Conservation (phyloP, 2,888 invertebrate species). For the Spisula solida region DNA sequence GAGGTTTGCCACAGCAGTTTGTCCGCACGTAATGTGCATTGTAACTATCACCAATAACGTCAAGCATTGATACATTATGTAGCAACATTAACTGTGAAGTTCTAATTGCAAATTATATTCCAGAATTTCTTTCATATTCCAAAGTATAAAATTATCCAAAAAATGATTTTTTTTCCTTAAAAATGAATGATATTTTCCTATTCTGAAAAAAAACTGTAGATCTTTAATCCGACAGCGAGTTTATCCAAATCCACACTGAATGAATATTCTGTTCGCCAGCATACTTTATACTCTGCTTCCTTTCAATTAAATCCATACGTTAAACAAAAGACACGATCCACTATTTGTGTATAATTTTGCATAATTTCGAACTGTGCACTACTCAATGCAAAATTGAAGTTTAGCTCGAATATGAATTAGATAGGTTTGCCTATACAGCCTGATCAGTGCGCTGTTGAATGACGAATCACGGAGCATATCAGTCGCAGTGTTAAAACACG, state of each 20-base stretch:
- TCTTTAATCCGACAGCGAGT: constrained; percentile 14
- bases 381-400: constrained; percentile 28
- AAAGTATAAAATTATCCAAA: constrained; percentile 21
- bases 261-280: background rate
- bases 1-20: constrained; percentile 30
- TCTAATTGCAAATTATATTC: constrained; percentile 41
- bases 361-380: constrained; percentile 46
- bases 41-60: constrained; percentile 38
- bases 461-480: constrained; percentile 38
- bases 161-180: background rate
- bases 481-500: constrained; percentile 15
- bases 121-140: constrained; percentile 31
- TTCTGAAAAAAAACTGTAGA: background rate
- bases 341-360: constrained; percentile 55
- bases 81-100: constrained; percentile 36
- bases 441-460: background rate
- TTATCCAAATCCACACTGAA: constrained; percentile 37
- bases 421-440: background rate
- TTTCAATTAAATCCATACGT: constrained; percentile 45
- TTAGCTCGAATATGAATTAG: constrained; percentile 18
- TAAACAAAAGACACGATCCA: constrained; percentile 42
- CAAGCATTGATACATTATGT: constrained; percentile 48
- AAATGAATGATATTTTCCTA: background rate
- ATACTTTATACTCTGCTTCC: constrained; percentile 30
- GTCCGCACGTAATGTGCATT: constrained; percentile 39